Evolutionary conservation across 2,888 invertebrate species (phyloP).

Genomic region (Cosmia trapezina): DNA sequence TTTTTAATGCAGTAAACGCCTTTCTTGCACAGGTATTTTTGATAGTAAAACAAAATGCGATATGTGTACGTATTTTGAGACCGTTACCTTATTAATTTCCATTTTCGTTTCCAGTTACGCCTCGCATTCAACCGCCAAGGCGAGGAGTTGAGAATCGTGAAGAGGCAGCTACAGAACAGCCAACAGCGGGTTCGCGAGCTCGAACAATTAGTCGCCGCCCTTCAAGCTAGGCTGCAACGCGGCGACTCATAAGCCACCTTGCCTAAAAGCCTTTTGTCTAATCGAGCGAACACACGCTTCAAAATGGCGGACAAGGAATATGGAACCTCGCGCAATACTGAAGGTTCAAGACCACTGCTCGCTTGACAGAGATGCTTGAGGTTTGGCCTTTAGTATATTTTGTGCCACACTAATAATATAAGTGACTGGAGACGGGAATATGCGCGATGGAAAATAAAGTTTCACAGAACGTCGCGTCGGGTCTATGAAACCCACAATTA

Average conservation of each 20-base stretch:
- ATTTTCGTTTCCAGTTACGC: slow-evolving; percentile 90
- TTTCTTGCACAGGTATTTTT: no score
- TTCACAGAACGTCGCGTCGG: not conserved
- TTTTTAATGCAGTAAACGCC: no score
- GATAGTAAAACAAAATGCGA: no score
- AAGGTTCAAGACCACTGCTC: slow-evolving; percentile 26
- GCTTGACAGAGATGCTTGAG: slow-evolving; percentile 29
- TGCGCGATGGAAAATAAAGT: not conserved
- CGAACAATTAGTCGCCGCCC: slow-evolving; percentile 93
- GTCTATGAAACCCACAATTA: not conserved
- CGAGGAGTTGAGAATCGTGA: slow-evolving; percentile 94
- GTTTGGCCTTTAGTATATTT: slow-evolving; percentile 39
- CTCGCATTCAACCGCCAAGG: slow-evolving; percentile 94
- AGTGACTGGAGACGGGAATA: not conserved
- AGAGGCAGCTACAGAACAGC: slow-evolving; percentile 94
- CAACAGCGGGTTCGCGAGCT: slow-evolving; percentile 95
- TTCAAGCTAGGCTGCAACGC: slow-evolving; percentile 86
- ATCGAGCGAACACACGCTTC: slow-evolving; percentile 51
- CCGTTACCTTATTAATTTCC: not conserved
- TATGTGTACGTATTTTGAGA: not conserved
- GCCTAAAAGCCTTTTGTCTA: slow-evolving; percentile 29
- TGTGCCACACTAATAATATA: slow-evolving; percentile 50
- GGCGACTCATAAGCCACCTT: slow-evolving; percentile 69
- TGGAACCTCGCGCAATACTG: slow-evolving; percentile 21
- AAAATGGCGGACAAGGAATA: slow-evolving; percentile 22